phyloP scores from a whole-genome alignment of 2,888 invertebrate species.

The Octonoba sinensis region DNA sequence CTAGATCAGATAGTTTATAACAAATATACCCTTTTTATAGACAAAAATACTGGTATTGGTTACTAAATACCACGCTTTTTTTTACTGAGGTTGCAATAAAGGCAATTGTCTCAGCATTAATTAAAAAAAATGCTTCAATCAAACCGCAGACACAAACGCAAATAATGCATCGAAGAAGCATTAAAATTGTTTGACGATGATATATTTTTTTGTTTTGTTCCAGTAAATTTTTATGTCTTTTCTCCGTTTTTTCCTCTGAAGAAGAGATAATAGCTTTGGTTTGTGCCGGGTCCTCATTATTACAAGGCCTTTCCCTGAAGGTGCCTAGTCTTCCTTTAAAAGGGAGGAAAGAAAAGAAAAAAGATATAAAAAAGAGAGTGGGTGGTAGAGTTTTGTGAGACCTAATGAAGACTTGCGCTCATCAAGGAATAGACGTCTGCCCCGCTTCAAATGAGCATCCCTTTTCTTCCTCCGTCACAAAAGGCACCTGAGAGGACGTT shows the following conservation, averaged over 20 bases:
- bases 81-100: too few relatives aligned
- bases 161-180: too few relatives aligned
- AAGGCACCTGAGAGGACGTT: conserved; percentile 61
- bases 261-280: conserved; percentile 60
- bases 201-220: too few relatives aligned
- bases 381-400: conserved; percentile 34
- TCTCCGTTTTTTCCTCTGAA: background rate
- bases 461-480: conserved; percentile 48
- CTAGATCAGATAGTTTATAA: too few relatives aligned
- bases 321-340: conserved; percentile 43
- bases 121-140: too few relatives aligned
- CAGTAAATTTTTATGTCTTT: too few relatives aligned
- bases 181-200: too few relatives aligned
- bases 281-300: conserved; percentile 62
- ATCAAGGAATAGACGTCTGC: conserved; percentile 45
- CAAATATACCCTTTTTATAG: too few relatives aligned
- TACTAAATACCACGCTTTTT: too few relatives aligned
- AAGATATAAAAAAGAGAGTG: conserved; percentile 40
- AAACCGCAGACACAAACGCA: too few relatives aligned
- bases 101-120: too few relatives aligned
- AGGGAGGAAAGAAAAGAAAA: conserved; percentile 22
- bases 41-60: too few relatives aligned
- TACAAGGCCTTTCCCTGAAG: conserved; percentile 47
- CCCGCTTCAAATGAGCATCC: conserved; percentile 62
- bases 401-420: conserved; percentile 61